Evolutionary conservation across 2,113 vertebrate species (phyloP).

Genomic region (Montifringilla adamsi): DNA sequence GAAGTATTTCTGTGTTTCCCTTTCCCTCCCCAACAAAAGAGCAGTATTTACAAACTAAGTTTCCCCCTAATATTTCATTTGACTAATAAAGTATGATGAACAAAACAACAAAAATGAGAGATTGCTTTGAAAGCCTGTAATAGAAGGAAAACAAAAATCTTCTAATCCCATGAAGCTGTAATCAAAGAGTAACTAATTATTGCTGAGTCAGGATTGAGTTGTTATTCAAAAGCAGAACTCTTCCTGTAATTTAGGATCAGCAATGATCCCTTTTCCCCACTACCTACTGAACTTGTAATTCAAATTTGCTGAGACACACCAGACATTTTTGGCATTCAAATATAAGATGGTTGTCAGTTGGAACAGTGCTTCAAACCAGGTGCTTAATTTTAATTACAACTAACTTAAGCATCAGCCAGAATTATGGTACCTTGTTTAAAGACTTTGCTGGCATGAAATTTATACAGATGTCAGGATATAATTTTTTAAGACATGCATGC

Average conservation of each 20-base stretch:
- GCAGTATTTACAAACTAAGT: background rate
- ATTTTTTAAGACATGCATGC: background rate
- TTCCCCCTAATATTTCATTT: background rate
- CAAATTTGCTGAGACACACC: background rate
- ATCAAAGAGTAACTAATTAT: background rate
- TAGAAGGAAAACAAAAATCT: background rate
- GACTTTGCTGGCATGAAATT: background rate
- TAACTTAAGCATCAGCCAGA: background rate
- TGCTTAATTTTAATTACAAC: conserved; percentile 35
- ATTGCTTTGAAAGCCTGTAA: background rate
- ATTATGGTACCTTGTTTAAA: background rate
- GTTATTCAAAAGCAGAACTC: background rate
- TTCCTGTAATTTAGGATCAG: background rate
- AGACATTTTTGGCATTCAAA: background rate
- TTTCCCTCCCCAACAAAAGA: background rate
- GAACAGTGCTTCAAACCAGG: background rate
- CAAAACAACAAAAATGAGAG: background rate
- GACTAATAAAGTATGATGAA: background rate
- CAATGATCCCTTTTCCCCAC: background rate
- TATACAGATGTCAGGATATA: background rate
- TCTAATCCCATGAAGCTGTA: background rate
- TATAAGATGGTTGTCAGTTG: background rate
- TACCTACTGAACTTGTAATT: background rate
- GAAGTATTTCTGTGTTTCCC: background rate
- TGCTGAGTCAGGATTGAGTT: background rate